These are phyloP conservation scores for Aratinga solstitialis DNA, from an alignment of 2,797 vertebrate genomes.

Conservation along the genomic window DNA sequence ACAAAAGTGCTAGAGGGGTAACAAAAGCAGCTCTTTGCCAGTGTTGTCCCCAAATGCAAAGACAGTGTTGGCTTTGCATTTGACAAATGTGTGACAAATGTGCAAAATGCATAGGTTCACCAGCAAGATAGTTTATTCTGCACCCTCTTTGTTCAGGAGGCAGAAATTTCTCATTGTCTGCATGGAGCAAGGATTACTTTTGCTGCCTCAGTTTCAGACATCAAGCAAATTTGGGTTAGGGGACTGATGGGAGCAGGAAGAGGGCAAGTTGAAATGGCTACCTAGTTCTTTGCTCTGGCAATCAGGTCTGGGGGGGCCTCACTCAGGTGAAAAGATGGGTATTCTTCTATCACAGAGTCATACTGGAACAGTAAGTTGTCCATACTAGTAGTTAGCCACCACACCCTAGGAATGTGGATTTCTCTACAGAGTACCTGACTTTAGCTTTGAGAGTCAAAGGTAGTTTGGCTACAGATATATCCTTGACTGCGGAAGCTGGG, in stretches of 20 bases:
- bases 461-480: background rate
- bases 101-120: background rate
- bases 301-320: background rate
- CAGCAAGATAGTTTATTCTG: background rate
- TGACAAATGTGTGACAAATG: background rate
- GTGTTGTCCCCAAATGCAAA: background rate
- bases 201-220: background rate
- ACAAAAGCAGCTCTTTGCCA: background rate
- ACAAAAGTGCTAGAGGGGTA: background rate
- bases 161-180: background rate
- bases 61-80: background rate
- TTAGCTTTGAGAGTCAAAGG: background rate
- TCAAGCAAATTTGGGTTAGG: background rate
- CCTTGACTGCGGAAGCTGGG: background rate
- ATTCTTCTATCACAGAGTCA: background rate
- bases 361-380: background rate
- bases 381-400: background rate
- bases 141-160: background rate
- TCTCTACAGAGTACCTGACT: background rate
- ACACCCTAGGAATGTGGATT: background rate
- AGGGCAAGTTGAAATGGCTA: background rate
- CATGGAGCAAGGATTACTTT: background rate
- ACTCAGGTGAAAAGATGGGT: background rate
- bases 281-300: background rate
- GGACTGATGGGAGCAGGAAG: background rate